Conservation (phyloP, 2,888 invertebrate species). For the Drosophila villosipedis region DNA sequence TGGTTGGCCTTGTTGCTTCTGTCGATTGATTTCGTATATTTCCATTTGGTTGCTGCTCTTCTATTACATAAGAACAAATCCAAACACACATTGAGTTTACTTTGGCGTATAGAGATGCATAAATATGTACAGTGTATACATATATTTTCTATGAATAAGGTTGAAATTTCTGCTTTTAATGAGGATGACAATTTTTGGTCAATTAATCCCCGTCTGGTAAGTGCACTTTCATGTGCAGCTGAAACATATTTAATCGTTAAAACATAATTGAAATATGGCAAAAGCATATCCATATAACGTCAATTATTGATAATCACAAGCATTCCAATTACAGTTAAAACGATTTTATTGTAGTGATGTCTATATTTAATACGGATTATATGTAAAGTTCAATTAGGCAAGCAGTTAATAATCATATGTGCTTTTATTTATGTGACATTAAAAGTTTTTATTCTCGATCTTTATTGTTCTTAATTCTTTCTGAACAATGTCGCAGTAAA, state of each 20-base stretch:
- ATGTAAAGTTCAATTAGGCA: background rate
- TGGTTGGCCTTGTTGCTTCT: slow-evolving; percentile 38
- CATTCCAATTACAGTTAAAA: slow-evolving; percentile 13
- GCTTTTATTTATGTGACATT: background rate
- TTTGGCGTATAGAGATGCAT: slow-evolving; percentile 4
- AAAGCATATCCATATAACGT: slow-evolving; percentile 20
- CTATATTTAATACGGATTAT: background rate
- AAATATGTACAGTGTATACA: slow-evolving; percentile 5
- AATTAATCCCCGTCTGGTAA: slow-evolving; percentile 58
- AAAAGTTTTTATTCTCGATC: background rate
- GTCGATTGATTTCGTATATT: slow-evolving; percentile 55
- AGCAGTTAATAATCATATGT: background rate
- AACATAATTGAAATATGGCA: slow-evolving; percentile 54
- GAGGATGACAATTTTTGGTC: slow-evolving; percentile 49
- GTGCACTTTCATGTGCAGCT: slow-evolving; percentile 57
- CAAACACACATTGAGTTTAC: slow-evolving; percentile 19
- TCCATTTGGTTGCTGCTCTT: slow-evolving; percentile 43
- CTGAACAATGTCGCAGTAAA: background rate
- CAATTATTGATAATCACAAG: slow-evolving; percentile 25
- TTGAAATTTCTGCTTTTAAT: slow-evolving; percentile 34
- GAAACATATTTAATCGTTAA: slow-evolving; percentile 64
- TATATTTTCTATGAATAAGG: slow-evolving; percentile 2
- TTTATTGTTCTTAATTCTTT: background rate
- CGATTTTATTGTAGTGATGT: background rate
- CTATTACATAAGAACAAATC: slow-evolving; percentile 27